Evolutionary conservation across 2,888 invertebrate species (phyloP).

Genomic region (Epistrophe eligans): DNA sequence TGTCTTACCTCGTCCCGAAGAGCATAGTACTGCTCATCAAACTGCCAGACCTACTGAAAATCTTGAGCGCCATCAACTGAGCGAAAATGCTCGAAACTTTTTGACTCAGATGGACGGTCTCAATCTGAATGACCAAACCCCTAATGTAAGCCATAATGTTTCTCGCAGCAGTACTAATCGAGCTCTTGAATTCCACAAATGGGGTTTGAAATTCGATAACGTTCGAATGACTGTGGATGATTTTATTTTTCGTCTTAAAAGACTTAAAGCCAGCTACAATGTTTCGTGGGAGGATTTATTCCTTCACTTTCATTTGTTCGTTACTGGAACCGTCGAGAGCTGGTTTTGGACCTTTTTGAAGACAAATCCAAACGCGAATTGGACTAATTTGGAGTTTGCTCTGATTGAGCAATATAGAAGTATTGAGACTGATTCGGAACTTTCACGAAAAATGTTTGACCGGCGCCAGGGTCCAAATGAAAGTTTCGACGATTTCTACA

Average conservation of each 20-base stretch:
- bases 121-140: neutral
- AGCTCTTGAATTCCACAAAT: conserved; percentile 8
- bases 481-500: too few species aligned
- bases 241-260: neutral
- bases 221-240: conserved; percentile 12
- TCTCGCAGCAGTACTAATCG: neutral
- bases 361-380: conserved; percentile 17
- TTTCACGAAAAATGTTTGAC: too few species aligned
- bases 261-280: neutral
- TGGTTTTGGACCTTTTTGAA: conserved; percentile 20
- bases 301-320: neutral
- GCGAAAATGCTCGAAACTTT: conserved; percentile 5
- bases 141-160: neutral
- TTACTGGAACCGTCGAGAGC: neutral
- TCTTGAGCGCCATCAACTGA: neutral
- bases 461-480: too few species aligned
- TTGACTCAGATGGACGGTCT: neutral
- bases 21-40: neutral
- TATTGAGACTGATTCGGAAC: too few species aligned
- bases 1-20: neutral
- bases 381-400: neutral
- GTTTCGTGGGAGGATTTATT: conserved; percentile 15
- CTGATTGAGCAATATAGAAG: conserved; percentile 1
- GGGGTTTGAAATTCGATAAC: conserved; percentile 15
- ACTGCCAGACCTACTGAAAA: neutral